Percentiles rank a stretch among this genome's conserved stretches.
These are phyloP conservation scores for Atherinosoma microstoma DNA, from an alignment of 2,797 vertebrate species.

Conservation along the genomic window DNA sequence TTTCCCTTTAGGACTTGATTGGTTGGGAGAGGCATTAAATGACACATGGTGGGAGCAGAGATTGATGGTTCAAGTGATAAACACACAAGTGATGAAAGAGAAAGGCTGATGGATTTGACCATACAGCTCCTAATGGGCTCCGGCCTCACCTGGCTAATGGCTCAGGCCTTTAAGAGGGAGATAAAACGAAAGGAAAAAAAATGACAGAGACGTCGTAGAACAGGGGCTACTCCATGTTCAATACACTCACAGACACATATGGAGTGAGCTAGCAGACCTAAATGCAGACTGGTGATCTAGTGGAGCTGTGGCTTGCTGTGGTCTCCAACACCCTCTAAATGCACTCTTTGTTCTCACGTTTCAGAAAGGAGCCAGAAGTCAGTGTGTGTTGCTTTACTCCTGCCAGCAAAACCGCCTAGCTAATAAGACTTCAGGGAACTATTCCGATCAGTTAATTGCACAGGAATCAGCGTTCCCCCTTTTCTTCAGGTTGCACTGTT, in stretches of 20 bases:
- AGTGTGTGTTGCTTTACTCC: constrained; percentile 62
- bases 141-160: constrained; percentile 68
- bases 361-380: constrained; percentile 63
- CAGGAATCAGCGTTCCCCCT: constrained; percentile 28
- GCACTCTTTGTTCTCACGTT: constrained; percentile 77
- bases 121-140: constrained; percentile 59
- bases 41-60: constrained; percentile 55
- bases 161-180: constrained; percentile 33
- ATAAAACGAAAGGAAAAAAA: constrained; percentile 8
- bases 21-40: constrained; percentile 56
- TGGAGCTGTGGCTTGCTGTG: constrained; percentile 62
- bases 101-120: constrained; percentile 66
- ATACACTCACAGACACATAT: constrained; percentile 19
- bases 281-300: constrained; percentile 69
- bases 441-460: constrained; percentile 61
- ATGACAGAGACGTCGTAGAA: constrained; percentile 36
- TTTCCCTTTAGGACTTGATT: constrained; percentile 57
- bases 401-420: constrained; percentile 44
- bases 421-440: constrained; percentile 73
- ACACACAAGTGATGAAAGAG: constrained; percentile 74
- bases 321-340: constrained; percentile 65
- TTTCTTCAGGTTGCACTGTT: constrained; percentile 32
- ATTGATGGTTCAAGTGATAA: constrained; percentile 69
- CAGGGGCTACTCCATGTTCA: constrained; percentile 10
- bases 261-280: constrained; percentile 49